Evolutionary conservation across 1,140 invertebrate species (phyloP).

Genomic region (Saccostrea echinata): DNA sequence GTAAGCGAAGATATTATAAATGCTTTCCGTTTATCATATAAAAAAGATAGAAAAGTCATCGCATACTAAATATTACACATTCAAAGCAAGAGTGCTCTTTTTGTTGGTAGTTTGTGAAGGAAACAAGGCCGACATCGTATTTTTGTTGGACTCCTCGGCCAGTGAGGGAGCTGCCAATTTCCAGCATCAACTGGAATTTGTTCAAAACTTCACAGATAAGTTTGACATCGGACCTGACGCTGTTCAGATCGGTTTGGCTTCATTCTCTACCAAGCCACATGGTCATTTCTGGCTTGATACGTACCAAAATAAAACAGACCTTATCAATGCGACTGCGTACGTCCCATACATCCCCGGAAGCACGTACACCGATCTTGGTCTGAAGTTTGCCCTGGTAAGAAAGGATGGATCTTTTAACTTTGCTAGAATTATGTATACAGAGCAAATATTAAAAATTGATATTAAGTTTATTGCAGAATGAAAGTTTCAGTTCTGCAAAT

Average conservation of each 20-base stretch:
- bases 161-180: constrained; percentile 65
- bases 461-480: constrained; percentile 29
- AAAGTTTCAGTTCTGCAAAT: constrained; percentile 54
- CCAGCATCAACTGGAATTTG: constrained; percentile 61
- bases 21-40: no score
- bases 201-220: constrained; percentile 51
- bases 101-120: constrained; percentile 57
- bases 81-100: background rate
- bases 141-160: constrained; percentile 65
- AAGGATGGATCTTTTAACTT: background rate
- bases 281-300: constrained; percentile 55
- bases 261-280: constrained; percentile 46
- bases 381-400: constrained; percentile 51
- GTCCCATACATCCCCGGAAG: constrained; percentile 50
- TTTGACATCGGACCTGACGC: constrained; percentile 61
- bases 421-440: background rate
- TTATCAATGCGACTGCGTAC: constrained; percentile 32
- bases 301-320: constrained; percentile 44
- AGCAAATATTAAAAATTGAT: background rate
- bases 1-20: constrained; percentile 15
- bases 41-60: background rate
- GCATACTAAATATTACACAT: background rate
- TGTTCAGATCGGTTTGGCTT: constrained; percentile 59
- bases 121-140: constrained; percentile 67
- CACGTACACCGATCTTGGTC: constrained; percentile 61